Percentiles rank a stretch among this genome's conserved stretches.
Evolutionary conservation across 2,888 invertebrate species (phyloP).

Genomic region (Lithophane semibrunnea): DNA sequence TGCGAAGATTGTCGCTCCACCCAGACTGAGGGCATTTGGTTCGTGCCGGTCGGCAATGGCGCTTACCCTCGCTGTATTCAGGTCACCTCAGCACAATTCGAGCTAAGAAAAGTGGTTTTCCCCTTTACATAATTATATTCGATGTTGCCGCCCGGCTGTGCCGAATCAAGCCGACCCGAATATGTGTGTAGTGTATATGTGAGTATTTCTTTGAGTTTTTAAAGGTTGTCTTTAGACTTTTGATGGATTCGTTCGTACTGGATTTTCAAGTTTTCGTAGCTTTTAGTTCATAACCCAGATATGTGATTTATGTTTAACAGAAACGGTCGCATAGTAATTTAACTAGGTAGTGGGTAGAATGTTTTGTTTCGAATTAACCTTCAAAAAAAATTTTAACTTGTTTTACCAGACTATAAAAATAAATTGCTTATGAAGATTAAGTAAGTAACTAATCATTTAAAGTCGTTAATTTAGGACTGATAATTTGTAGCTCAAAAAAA

Average conservation of each 20-base stretch:
- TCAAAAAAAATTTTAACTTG: too few relatives aligned
- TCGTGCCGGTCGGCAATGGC: too few relatives aligned
- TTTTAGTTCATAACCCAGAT: neutral
- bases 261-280: slow-evolving; percentile 9
- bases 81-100: neutral
- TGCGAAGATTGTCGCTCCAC: too few relatives aligned
- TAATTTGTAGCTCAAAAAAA: neutral
- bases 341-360: neutral
- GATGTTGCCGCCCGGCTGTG: neutral
- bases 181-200: too few relatives aligned
- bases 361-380: neutral
- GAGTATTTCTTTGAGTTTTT: slow-evolving; percentile 35
- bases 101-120: neutral
- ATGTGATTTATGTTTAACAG: neutral
- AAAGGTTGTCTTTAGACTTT: slow-evolving; percentile 6
- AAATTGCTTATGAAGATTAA: slow-evolving; percentile 1
- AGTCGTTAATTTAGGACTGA: neutral
- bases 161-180: neutral
- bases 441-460: neutral
- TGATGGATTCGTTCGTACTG: slow-evolving; percentile 19
- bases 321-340: neutral
- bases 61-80: neutral
- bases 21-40: too few relatives aligned
- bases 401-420: neutral
- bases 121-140: neutral